Percentiles rank a stretch among this genome's conserved stretches.
Conservation (phyloP, 2,888 invertebrate species). For the Nemapogon koenigi region DNA sequence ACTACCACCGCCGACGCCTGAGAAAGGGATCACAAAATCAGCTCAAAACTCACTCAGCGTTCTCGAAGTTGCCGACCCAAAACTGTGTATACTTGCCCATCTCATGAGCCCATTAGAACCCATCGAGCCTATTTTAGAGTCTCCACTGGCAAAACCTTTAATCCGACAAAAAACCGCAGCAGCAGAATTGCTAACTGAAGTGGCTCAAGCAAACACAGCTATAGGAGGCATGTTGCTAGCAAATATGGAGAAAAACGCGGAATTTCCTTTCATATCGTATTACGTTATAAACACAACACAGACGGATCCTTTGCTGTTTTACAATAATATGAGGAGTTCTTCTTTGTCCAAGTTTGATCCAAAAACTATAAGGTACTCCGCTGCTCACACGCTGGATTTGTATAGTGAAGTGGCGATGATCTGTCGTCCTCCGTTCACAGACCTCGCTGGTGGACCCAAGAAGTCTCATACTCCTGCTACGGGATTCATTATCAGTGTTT, state of each 20-base stretch:
- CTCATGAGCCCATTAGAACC: constrained; percentile 89
- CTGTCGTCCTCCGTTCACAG: constrained; percentile 84
- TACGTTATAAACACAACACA: constrained; percentile 89
- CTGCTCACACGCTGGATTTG: constrained; percentile 85
- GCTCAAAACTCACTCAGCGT: constrained; percentile 72
- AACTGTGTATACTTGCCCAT: constrained; percentile 86
- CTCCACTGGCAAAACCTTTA: constrained; percentile 81
- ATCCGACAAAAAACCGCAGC: constrained; percentile 80
- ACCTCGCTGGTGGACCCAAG: constrained; percentile 76
- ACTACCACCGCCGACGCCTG: constrained; percentile 69
- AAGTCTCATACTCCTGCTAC: constrained; percentile 82
- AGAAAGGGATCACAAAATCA: constrained; percentile 67
- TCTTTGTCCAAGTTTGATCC: constrained; percentile 89
- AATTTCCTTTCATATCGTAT: constrained; percentile 91
- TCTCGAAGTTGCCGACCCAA: constrained; percentile 87
- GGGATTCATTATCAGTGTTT: constrained; percentile 91
- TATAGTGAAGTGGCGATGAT: constrained; percentile 93
- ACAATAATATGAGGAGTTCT: constrained; percentile 83
- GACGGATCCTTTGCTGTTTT: constrained; percentile 85
- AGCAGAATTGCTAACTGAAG: constrained; percentile 77
- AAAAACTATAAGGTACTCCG: constrained; percentile 76
- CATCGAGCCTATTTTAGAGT: constrained; percentile 84
- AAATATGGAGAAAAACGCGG: constrained; percentile 89
- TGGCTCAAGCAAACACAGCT: constrained; percentile 75
- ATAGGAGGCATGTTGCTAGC: constrained; percentile 86